Percentiles rank a stretch among this genome's conserved stretches.
Evolutionary conservation across 2,888 invertebrate species (phyloP).

Genomic region (Eristalinus aeneus): DNA sequence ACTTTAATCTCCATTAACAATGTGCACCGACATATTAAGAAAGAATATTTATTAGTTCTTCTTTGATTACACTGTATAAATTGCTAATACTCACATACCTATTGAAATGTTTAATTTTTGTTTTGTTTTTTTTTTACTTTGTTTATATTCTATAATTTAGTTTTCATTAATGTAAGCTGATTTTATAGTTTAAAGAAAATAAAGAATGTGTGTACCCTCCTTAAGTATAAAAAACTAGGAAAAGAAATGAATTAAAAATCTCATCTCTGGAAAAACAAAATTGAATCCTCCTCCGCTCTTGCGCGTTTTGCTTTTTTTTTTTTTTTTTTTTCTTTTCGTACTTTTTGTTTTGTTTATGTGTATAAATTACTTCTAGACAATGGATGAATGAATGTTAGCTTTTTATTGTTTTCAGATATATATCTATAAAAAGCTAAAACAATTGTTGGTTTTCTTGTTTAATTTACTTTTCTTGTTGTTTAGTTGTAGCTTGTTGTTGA

Average conservation of each 20-base stretch:
- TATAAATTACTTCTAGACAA: slow-evolving; percentile 70
- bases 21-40: slow-evolving; percentile 61
- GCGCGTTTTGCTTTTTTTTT: slow-evolving; percentile 3
- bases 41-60: slow-evolving; percentile 68
- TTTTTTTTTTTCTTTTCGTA: slow-evolving; percentile 18
- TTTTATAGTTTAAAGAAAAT: slow-evolving; percentile 38
- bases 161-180: slow-evolving; percentile 46
- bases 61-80: slow-evolving; percentile 69
- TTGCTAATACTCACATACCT: slow-evolving; percentile 70
- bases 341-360: slow-evolving; percentile 20
- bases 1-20: slow-evolving; percentile 50
- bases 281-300: slow-evolving; percentile 53
- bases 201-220: slow-evolving; percentile 49
- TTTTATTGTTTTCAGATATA: slow-evolving; percentile 76
- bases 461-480: slow-evolving; percentile 54
- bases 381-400: slow-evolving; percentile 71
- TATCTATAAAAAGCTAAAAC: slow-evolving; percentile 80
- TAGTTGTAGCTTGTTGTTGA: slow-evolving; percentile 60
- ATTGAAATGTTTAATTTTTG: slow-evolving; percentile 63
- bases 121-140: slow-evolving; percentile 28
- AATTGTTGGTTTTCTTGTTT: slow-evolving; percentile 73
- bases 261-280: slow-evolving; percentile 61
- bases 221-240: slow-evolving; percentile 51
- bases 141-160: slow-evolving; percentile 56
- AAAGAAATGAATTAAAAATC: slow-evolving; percentile 10